Conservation (phyloP, 2,113 vertebrate genomes). For the Urocolius indicus region DNA sequence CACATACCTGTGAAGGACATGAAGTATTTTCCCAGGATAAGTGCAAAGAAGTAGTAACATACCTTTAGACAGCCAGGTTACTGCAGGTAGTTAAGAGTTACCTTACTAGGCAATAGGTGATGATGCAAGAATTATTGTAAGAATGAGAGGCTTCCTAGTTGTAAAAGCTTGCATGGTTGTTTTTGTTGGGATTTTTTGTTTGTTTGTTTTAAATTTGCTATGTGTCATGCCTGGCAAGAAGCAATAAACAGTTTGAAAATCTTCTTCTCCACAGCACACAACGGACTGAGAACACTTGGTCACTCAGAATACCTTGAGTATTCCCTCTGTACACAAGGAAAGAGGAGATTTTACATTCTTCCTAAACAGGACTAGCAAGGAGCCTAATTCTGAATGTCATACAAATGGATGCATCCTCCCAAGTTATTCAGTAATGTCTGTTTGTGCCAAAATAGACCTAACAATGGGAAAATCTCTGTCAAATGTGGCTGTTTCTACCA, state of each 20-base stretch:
- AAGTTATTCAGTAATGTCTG: background rate
- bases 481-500: background rate
- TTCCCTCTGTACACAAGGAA: background rate
- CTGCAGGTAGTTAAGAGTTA: background rate
- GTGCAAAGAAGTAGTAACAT: background rate
- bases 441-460: background rate
- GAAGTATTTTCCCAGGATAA: background rate
- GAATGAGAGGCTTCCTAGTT: background rate
- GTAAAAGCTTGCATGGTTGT: background rate
- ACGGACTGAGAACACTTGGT: background rate
- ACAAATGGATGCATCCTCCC: rapidly evolving
- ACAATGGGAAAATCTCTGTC: background rate
- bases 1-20: background rate
- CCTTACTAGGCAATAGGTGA: background rate
- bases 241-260: background rate
- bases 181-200: background rate
- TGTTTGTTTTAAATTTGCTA: background rate
- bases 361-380: background rate
- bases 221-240: background rate
- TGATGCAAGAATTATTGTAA: background rate
- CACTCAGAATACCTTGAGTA: background rate
- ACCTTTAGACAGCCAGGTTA: background rate
- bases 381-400: background rate
- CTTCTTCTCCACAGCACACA: background rate
- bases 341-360: background rate